Conservation (phyloP, 1,140 invertebrate species). For the Micrasema longulum region DNA sequence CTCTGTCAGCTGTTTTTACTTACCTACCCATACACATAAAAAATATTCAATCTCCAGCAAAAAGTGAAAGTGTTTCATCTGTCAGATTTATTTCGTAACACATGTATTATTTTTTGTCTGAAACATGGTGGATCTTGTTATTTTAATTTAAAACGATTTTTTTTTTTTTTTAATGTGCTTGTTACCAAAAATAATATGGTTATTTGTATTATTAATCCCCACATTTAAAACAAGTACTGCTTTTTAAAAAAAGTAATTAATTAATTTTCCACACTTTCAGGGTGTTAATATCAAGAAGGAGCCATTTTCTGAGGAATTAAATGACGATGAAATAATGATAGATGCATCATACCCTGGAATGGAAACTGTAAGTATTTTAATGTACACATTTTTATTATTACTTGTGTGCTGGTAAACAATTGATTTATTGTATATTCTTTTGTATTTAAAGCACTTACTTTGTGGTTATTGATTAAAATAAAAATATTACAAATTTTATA, state of each 20-base stretch:
- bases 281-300: slow-evolving; percentile 66
- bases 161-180: neutral
- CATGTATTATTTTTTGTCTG: no score
- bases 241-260: neutral
- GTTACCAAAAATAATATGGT: neutral
- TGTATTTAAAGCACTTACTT: no score
- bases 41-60: slow-evolving; percentile 6
- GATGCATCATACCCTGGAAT: slow-evolving; percentile 64
- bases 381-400: no score
- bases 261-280: slow-evolving; percentile 47
- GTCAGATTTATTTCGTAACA: neutral
- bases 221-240: neutral
- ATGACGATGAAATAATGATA: slow-evolving; percentile 67
- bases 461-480: no score
- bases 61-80: slow-evolving; percentile 55
- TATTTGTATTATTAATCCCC: neutral
- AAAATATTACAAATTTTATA: no score
- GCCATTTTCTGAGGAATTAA: slow-evolving; percentile 56
- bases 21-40: neutral
- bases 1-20: no score
- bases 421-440: no score
- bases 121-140: no score
- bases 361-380: slow-evolving; percentile 49
- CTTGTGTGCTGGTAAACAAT: no score
- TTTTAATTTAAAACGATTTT: no score